A percentile compares a stretch with the other conserved stretches of the same genome.
phyloP scores from a whole-genome alignment of 2,113 vertebrate genomes.

The human (Homo sapiens) region DNA sequence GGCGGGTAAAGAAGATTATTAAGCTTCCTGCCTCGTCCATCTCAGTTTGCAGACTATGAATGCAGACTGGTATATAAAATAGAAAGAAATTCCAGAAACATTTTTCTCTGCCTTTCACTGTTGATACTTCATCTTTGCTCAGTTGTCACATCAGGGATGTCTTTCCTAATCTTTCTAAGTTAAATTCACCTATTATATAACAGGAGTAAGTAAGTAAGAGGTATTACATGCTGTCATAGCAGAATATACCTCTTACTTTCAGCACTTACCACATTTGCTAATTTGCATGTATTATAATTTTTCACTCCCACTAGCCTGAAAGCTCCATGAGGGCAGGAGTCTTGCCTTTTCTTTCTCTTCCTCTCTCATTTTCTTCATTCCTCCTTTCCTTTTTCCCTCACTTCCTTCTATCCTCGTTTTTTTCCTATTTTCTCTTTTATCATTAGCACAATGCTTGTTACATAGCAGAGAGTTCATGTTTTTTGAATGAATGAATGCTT shows the following conservation, averaged over 20 bases:
- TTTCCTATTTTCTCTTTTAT: neutral
- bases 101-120: neutral
- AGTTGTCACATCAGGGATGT: neutral
- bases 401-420: neutral
- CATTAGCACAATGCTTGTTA: neutral
- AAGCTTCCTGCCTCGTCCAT: neutral
- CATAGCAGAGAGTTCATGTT: neutral
- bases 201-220: too few relatives aligned
- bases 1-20: neutral
- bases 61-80: neutral
- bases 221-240: neutral
- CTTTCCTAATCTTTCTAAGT: neutral
- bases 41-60: neutral
- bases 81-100: neutral
- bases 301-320: neutral
- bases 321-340: neutral
- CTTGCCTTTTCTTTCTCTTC: neutral
- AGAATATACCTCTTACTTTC: neutral
- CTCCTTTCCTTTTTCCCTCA: neutral
- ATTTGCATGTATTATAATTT: neutral
- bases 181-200: neutral
- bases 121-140: neutral
- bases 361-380: neutral
- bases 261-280: neutral
- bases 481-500: neutral